Conservation (phyloP, 2,113 vertebrate genomes). For the Ptilonorhynchus violaceus region DNA sequence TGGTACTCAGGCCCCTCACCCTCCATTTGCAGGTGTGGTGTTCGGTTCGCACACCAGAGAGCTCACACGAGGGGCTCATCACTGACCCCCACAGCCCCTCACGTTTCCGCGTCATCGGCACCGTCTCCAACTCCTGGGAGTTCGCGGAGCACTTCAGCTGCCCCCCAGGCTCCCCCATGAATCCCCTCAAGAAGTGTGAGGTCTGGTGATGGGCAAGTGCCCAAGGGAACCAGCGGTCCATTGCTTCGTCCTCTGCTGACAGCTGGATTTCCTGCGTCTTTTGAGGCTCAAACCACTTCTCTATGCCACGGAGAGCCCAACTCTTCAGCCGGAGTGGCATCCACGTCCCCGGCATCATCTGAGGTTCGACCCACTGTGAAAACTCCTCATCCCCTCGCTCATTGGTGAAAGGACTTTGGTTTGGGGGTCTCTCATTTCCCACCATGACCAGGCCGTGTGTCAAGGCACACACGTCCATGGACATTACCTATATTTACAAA, state of each 20-base stretch:
- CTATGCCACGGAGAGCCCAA: neutral
- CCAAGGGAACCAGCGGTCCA: neutral
- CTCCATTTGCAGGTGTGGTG: slow-evolving; percentile 88
- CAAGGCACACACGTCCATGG: fast-evolving
- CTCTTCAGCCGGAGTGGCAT: neutral
- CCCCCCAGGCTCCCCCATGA: slow-evolving; percentile 84
- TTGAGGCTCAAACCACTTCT: neutral
- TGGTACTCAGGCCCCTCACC: fast-evolving
- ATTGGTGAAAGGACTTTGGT: neutral
- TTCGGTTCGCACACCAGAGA: slow-evolving; percentile 90
- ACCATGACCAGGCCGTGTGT: fast-evolving
- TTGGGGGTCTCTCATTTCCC: neutral
- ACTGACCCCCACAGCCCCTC: slow-evolving; percentile 96
- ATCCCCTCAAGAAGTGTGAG: slow-evolving; percentile 89
- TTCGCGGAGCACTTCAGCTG: slow-evolving; percentile 91
- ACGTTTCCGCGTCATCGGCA: slow-evolving; percentile 91
- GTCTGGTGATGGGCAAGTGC: slow-evolving; percentile 82
- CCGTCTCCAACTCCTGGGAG: slow-evolving; percentile 88
- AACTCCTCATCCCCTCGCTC: neutral
- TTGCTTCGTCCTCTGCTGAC: neutral
- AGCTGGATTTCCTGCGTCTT: neutral
- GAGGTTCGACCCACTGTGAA: slow-evolving; percentile 57
- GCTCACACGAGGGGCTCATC: slow-evolving; percentile 92
- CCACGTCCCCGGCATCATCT: neutral
- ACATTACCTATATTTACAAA: neutral